Base-by-base conservation (phyloP, 2,113 vertebrate genomes). In the Clarias gariepinus region DNA sequence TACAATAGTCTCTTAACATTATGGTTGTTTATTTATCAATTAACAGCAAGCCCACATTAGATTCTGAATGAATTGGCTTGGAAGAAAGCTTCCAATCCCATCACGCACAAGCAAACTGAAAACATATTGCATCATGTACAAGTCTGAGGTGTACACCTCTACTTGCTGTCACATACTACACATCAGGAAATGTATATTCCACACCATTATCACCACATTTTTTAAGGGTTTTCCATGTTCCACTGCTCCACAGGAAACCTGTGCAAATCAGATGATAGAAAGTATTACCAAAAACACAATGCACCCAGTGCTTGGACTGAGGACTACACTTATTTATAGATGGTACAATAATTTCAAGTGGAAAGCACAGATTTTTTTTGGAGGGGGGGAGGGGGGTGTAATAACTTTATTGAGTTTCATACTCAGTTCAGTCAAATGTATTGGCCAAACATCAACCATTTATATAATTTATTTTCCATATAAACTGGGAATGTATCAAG, bases 401-500 rank as follows among this genome's bases (percentile, higher is more conserved):
- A 81, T 82, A 89, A 84, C 84, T 89, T 87, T 87, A 89, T 87
- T 84, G 52, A 89, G 83, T 81, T 81, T 86, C 91, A 94, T 94
- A 93, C 88, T 93, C 91, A 93, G 92, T 92, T 93, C 93, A 89
- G 87, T 91, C 90, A 90, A 84, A 90, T 95, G 94, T 96, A 97
- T 94, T 98, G 98, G 97, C 96, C 96, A 97, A 96, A 98, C 97
- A 96, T 96, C 96, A 96, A 96, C 97, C 93, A 94, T 94, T 94
- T 83, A 85, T 88, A 95, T 80, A 21, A 36, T 12, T 95, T 95
- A 79, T 88, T 78, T 90, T 90, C 93, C 93, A 95, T 96, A 95
- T 91, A 98, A 99, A 99, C 94, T 97, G 97, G 98, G 98, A 99
- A 99, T 99, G 97, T 98, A 99, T 98, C 97, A 99, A 99, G 98